These are phyloP conservation scores for Physella acuta DNA, from an alignment of 1,140 invertebrate species.

Conservation along the genomic window DNA sequence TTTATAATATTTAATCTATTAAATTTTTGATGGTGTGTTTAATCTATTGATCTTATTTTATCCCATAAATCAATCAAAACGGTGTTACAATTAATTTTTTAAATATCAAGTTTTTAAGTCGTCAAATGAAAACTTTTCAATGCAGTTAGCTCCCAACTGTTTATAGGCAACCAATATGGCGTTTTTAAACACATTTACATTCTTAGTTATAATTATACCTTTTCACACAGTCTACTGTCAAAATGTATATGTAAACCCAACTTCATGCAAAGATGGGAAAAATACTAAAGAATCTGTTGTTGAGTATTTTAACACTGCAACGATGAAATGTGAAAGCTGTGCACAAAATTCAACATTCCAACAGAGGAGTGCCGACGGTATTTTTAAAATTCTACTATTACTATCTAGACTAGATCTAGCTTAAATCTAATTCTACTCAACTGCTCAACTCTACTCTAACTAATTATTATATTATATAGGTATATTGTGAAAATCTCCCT, in stretches of 20 bases:
- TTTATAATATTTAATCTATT: no score
- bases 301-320: neutral
- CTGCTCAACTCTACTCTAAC: no score
- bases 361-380: neutral
- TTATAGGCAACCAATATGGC: conserved; percentile 48
- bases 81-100: no score
- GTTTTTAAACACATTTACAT: conserved; percentile 8
- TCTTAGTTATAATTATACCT: conserved; percentile 8
- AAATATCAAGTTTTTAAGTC: no score
- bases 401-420: neutral
- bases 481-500: no score
- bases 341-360: neutral
- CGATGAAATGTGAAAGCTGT: neutral
- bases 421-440: neutral
- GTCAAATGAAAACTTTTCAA: no score
- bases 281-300: neutral
- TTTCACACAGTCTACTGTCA: neutral
- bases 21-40: no score
- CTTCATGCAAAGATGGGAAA: neutral
- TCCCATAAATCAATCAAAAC: no score
- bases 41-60: no score
- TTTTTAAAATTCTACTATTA: neutral
- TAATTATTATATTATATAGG: no score
- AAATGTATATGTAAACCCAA: neutral
- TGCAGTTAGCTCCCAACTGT: no score